Conservation (phyloP, 2,888 invertebrate species). For the Teleiodes luculella region DNA sequence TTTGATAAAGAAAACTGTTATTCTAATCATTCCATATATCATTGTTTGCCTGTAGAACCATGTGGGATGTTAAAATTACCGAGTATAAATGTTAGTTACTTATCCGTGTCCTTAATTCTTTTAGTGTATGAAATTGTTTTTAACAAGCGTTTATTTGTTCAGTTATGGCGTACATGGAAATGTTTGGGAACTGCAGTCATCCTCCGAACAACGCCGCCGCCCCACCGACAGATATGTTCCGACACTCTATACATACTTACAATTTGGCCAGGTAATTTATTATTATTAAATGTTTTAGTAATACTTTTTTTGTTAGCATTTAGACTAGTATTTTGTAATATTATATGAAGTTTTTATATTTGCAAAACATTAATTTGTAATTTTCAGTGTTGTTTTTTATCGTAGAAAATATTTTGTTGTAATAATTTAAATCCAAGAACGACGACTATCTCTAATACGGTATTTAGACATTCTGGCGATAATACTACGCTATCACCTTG, state of each 20-base stretch:
- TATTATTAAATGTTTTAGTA: not conserved
- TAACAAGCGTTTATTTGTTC: constrained; percentile 38
- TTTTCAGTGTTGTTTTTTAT: no score
- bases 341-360: no score
- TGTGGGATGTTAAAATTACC: not conserved
- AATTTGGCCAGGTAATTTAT: constrained; percentile 71
- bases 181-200: constrained; percentile 93
- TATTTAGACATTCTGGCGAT: no score
- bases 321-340: no score
- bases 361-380: no score
- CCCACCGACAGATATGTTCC: constrained; percentile 86
- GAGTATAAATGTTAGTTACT: not conserved
- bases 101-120: not conserved
- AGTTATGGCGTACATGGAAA: constrained; percentile 98
- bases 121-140: not conserved
- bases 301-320: no score
- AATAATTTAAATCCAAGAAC: no score
- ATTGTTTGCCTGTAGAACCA: not conserved
- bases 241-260: constrained; percentile 92
- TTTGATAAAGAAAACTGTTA: not conserved
- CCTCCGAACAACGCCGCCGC: constrained; percentile 79
- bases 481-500: not conserved
- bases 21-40: not conserved
- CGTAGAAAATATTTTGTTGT: no score
- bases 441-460: no score